These are phyloP conservation scores for Ecdyonurus torrentis DNA, from an alignment of 2,888 invertebrate genomes.

Conservation along the genomic window DNA sequence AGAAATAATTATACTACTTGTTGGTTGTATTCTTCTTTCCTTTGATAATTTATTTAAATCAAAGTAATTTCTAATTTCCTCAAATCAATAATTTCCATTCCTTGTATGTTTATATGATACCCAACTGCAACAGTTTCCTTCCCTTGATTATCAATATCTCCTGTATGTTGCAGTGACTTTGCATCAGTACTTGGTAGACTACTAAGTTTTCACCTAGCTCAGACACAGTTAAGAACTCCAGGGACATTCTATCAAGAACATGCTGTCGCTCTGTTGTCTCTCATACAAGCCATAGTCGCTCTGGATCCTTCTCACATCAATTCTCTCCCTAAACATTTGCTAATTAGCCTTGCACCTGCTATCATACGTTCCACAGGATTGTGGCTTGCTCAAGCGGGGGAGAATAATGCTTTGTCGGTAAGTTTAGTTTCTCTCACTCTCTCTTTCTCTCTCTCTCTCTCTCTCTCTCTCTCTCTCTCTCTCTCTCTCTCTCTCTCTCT, in stretches of 20 bases:
- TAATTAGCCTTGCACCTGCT: neutral
- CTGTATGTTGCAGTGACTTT: constrained; percentile 28
- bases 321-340: neutral
- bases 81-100: too few relatives aligned
- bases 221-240: constrained; percentile 31
- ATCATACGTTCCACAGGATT: neutral
- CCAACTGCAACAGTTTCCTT: too few relatives aligned
- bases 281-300: constrained; percentile 19
- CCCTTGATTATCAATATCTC: too few relatives aligned
- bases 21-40: too few relatives aligned
- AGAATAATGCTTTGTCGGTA: neutral
- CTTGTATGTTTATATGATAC: too few relatives aligned
- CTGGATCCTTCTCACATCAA: constrained; percentile 16
- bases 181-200: constrained; percentile 37
- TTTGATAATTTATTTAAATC: too few relatives aligned
- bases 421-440: too few relatives aligned
- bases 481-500: too few relatives aligned
- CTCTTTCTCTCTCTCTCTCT: too few relatives aligned
- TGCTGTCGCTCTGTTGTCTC: constrained; percentile 32
- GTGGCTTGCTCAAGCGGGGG: neutral
- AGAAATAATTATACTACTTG: too few relatives aligned
- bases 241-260: constrained; percentile 34
- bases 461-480: too few relatives aligned
- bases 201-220: constrained; percentile 40
- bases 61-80: too few relatives aligned